Evolutionary conservation across 2,797 vertebrate genomes (phyloP).

Genomic region (Smutsia gigantea): DNA sequence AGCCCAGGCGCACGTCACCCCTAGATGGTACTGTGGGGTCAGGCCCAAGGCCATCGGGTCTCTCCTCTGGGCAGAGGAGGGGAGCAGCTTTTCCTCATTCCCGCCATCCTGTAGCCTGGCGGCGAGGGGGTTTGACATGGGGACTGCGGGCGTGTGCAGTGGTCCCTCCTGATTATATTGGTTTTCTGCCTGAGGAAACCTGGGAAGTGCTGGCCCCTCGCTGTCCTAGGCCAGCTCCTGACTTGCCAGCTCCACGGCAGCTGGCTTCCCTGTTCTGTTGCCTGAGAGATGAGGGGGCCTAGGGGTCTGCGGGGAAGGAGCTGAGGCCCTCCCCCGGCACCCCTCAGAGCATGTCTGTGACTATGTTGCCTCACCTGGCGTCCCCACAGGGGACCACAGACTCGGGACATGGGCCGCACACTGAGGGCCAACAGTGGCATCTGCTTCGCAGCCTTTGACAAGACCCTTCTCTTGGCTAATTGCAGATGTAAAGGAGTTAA

Average conservation of each 20-base stretch:
- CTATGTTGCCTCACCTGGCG: neutral
- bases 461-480: neutral
- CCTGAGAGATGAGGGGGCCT: neutral
- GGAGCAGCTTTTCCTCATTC: neutral
- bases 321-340: neutral
- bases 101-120: too few species aligned
- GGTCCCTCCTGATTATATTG: neutral
- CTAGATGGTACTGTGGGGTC: neutral
- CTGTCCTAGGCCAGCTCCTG: neutral
- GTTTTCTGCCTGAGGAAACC: neutral
- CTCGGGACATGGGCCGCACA: neutral
- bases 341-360: neutral
- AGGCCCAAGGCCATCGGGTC: neutral
- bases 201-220: rapidly evolving
- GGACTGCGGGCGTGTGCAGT: rapidly evolving
- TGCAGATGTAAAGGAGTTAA: neutral
- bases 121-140: rapidly evolving
- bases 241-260: neutral
- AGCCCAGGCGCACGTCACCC: neutral
- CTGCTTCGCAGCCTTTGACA: neutral
- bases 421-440: neutral
- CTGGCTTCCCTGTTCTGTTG: neutral
- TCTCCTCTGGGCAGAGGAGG: rapidly evolving
- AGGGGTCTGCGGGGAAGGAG: neutral
- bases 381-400: neutral